Base-by-base conservation (phyloP, 2,888 invertebrate species). In the Dione juno region DNA sequence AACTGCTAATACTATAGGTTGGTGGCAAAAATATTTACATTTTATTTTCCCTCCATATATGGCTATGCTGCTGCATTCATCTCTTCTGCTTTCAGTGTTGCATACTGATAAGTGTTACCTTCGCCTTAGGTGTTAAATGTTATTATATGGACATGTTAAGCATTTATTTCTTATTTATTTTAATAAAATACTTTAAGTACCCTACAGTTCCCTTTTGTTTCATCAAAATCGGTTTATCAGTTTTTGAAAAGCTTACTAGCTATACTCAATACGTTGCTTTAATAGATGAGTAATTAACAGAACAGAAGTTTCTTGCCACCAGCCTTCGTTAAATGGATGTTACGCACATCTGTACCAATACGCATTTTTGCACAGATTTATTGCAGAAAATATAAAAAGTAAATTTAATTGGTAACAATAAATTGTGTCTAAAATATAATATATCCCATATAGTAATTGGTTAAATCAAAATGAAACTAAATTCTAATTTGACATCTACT, bases 401-500 rank as follows among this genome's bases (percentile, higher is more conserved):
- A 73, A 78, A 81, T 79, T 82, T 78, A 79, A 91, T 92, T 90
- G 90, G 92, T 88, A 82, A 82, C 82, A 83, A 89, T 82, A 89
- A 90, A 91, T 90, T 91, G 88, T 87, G 79, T 84, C 87, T 83
- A 86, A 88, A 87, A 77, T 66, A 50, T 63, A 50, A 78, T 57
- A 78, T 80, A 80, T 79, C 77, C 81, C 74, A 79, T 83, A 79
- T 80, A 81, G 73, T 84, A 83, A 92, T 91, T 92, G 92, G 92
- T 90, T 86, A 86, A 83, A 84, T 90, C 69, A 90, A 84, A 88
- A 84, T 90, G 63, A 89, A 83, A 90, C 92, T 88, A 93, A 92
- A 89, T 90, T 93, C 92, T 93, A 93, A 93, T 93, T 90, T 89
- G 88, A 89, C 86, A 86, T 92, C 92, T 93, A 92, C 88, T 92